These are phyloP conservation scores for Ageneiosus marmoratus DNA, from an alignment of 2,113 vertebrate genomes.

Conservation along the genomic window DNA sequence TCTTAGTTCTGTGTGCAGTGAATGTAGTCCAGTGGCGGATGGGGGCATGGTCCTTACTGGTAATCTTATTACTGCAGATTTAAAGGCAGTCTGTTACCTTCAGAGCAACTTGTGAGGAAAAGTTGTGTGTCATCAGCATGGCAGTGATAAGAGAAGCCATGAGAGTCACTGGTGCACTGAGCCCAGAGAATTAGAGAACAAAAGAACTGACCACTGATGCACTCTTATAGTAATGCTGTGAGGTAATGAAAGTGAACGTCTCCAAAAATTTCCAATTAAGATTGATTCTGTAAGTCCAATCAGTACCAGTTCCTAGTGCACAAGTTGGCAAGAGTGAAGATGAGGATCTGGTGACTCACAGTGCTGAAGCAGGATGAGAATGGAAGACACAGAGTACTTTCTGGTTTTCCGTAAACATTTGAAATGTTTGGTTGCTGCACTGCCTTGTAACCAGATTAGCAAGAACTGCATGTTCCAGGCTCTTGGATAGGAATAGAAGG, in stretches of 20 bases:
- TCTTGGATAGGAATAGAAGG: background rate
- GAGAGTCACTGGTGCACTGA: background rate
- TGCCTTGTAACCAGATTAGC: background rate
- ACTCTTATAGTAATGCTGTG: background rate
- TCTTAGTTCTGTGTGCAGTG: background rate
- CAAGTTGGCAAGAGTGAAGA: background rate
- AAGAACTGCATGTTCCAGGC: background rate
- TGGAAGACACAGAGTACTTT: background rate
- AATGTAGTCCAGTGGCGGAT: background rate
- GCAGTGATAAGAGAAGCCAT: background rate
- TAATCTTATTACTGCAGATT: background rate
- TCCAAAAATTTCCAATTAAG: background rate
- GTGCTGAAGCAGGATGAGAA: background rate
- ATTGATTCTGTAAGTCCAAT: background rate
- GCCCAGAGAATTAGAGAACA: background rate
- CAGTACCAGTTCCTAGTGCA: background rate
- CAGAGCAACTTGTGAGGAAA: background rate
- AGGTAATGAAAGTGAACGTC: constrained; percentile 5
- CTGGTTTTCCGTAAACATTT: background rate
- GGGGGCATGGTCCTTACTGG: background rate
- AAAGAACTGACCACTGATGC: background rate
- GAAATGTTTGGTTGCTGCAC: background rate
- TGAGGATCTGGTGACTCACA: background rate
- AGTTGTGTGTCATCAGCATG: background rate
- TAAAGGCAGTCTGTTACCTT: background rate